Evolutionary conservation across 2,797 vertebrate species (phyloP), one percentile per base, ranked within the genome.

Genomic region (Erethizon dorsatum): DNA sequence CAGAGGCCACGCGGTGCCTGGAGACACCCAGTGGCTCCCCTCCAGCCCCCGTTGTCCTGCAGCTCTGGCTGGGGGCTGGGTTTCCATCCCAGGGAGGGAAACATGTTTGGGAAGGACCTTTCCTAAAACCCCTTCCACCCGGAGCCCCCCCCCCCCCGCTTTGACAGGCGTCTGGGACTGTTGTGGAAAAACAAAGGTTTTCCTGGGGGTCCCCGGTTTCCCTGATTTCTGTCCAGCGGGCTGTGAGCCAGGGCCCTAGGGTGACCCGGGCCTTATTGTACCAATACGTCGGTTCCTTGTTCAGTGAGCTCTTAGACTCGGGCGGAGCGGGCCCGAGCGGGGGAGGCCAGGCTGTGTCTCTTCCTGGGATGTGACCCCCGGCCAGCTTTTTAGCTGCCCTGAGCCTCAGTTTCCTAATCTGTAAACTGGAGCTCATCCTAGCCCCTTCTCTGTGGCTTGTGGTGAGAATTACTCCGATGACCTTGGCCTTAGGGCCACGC

Each of bases 331-430:
- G 2, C 37, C 73, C 3, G 63, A 73, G 95, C 75, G 28, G 0
- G 31, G 37, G 5, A 50, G 83, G 75, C 79, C 97, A 77, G 97
- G 57, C 67, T n/a, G 71, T 65, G 82, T 50, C 47, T 79, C 90
- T 93, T n/a, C 52, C 90, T 52, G 65, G 78, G 77, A 18, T 45
- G 63, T 83, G 79, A 93, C 91, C 57, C 37, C n/a, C 7, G 63
- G 24, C 67, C n/a, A 82, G 65, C 65, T 47, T 31, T 26, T 20
- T 47, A 75, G 57, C 77, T 5, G 22, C 69, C 61, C 63, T 5
- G 67, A 47, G 71, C 89, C 50, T 88, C 33, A 26, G 86, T 91
- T 78, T 96, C 73, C 59, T 83, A 33, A 1, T 77, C 85, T 88
- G 82, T 33, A 83, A 41, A 47, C 0, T 5, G 61, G 87, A 90